phyloP scores from a whole-genome alignment of 2,797 vertebrate genomes.

The Eulemur rubriventer region DNA sequence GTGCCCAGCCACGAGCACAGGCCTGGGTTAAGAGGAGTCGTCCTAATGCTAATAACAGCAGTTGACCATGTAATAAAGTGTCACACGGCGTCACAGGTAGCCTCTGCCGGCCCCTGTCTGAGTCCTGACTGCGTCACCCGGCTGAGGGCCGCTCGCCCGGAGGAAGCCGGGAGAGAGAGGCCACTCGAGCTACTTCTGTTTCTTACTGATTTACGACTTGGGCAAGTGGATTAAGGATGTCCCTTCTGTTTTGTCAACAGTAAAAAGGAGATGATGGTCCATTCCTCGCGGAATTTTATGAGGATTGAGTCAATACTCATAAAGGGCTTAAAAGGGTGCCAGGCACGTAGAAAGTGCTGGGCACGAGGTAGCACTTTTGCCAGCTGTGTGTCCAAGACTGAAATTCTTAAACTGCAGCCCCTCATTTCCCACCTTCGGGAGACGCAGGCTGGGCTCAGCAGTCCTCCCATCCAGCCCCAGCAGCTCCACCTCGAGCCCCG shows the following conservation, averaged over 20 bases:
- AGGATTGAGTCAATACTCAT: neutral
- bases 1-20: neutral
- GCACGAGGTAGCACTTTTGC: rapidly evolving
- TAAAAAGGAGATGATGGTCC: neutral
- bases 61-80: no score
- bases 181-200: no score
- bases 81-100: rapidly evolving
- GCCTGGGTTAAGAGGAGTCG: no score
- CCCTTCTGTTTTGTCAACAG: neutral
- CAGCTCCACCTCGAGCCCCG: neutral
- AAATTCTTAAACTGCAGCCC: no score
- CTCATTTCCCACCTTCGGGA: rapidly evolving
- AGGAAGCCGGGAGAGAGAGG: no score
- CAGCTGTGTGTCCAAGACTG: rapidly evolving
- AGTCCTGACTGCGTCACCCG: neutral
- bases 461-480: rapidly evolving
- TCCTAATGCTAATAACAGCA: neutral
- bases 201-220: no score
- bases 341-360: no score
- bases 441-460: neutral
- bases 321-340: rapidly evolving
- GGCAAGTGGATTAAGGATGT: neutral
- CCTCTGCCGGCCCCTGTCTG: no score
- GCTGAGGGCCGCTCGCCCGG: no score
- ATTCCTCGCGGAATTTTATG: neutral